Evolutionary conservation across 2,113 vertebrate species (phyloP).

Genomic region (Columba janthina): DNA sequence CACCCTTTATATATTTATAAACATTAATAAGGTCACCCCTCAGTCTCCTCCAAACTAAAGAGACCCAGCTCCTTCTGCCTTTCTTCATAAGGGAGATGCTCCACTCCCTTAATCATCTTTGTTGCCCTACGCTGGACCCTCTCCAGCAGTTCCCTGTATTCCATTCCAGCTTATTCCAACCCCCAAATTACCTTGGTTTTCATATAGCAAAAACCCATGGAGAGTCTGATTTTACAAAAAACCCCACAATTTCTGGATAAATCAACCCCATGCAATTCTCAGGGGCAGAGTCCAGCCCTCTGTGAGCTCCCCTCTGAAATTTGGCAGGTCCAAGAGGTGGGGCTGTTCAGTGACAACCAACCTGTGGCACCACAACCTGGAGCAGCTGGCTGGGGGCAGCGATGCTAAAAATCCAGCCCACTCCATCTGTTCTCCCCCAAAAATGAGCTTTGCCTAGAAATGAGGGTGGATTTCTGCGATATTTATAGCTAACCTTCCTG

Average conservation of each 20-base stretch:
- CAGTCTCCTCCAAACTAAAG: no score
- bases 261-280: not conserved
- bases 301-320: not conserved
- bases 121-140: no score
- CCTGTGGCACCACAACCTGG: not conserved
- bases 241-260: not conserved
- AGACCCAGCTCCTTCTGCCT: no score
- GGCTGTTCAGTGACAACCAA: not conserved
- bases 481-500: not conserved
- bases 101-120: no score
- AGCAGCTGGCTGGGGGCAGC: not conserved
- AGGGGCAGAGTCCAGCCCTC: not conserved
- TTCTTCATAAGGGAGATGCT: no score
- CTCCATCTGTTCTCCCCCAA: not conserved
- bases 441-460: not conserved
- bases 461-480: not conserved
- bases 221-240: not conserved
- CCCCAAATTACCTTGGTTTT: not conserved
- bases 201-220: not conserved
- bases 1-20: no score
- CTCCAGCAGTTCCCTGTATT: not conserved
- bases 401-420: not conserved
- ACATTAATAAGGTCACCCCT: no score
- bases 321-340: accelerated
- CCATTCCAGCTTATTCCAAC: not conserved